A percentile compares a stretch with the other conserved stretches of the same genome.
phyloP scores from a whole-genome alignment of 2,113 vertebrate species.

The Seriola aureovittata region DNA sequence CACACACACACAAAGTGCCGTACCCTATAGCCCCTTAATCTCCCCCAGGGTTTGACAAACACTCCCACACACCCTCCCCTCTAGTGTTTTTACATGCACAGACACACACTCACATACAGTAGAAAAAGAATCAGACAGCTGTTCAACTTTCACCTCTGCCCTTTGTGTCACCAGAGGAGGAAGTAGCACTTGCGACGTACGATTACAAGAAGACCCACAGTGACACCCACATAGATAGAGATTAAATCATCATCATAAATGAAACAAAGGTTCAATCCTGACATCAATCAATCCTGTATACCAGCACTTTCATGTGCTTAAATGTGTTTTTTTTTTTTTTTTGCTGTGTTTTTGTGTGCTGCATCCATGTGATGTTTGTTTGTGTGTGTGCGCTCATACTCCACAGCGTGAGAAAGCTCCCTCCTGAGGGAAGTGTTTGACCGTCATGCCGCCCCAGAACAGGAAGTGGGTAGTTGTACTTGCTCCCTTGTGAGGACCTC shows the following conservation, averaged over 20 bases:
- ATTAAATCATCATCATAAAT: background rate
- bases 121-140: constrained; percentile 32
- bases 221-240: constrained; percentile 35
- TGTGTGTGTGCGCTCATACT: constrained; percentile 2
- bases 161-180: constrained; percentile 41
- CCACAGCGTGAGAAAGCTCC: constrained; percentile 68
- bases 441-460: constrained; percentile 30
- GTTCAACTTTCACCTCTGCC: constrained; percentile 51
- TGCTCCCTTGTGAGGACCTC: constrained; percentile 5
- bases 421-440: constrained; percentile 52
- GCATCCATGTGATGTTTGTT: background rate
- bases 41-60: constrained; percentile 17
- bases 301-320: too few species aligned
- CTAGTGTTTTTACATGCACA: constrained; percentile 18
- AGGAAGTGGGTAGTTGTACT: constrained; percentile 61
- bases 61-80: constrained; percentile 44
- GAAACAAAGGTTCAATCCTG: background rate
- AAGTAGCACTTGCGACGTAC: constrained; percentile 24
- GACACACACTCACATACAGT: constrained; percentile 1
- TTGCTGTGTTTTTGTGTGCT: background rate
- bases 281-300: background rate
- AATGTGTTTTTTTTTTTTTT: background rate
- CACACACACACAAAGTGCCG: too few species aligned
- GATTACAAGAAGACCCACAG: background rate
- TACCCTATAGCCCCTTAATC: background rate